phyloP scores from a whole-genome alignment of 2,113 vertebrate species.

The Chrysochloris asiatica region DNA sequence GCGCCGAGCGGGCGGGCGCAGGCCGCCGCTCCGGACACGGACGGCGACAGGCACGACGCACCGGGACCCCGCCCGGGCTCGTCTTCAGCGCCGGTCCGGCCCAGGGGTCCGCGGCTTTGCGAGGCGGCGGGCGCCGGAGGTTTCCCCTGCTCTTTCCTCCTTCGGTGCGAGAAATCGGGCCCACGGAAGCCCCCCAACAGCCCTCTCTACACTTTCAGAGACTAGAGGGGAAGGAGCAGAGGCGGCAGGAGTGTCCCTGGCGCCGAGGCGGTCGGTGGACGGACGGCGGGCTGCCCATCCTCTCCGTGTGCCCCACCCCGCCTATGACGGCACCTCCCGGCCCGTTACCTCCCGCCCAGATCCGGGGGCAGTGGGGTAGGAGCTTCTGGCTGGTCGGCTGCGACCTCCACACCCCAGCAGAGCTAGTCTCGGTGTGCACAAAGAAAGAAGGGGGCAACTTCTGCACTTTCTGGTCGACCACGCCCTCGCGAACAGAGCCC shows the following conservation, averaged over 20 bases:
- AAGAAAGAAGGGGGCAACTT: not conserved
- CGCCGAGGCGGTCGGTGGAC: constrained; percentile 12
- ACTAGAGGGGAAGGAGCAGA: not conserved
- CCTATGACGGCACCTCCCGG: constrained; percentile 38
- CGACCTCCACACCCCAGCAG: not conserved
- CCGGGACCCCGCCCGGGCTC: constrained; percentile 45
- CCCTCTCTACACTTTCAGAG: constrained; percentile 21
- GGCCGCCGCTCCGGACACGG: constrained; percentile 42
- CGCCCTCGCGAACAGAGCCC: not conserved
- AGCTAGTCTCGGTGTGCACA: not conserved
- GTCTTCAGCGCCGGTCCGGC: not conserved
- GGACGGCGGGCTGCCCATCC: not conserved
- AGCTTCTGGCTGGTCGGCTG: not conserved
- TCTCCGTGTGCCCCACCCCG: constrained; percentile 55
- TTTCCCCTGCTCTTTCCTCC: constrained; percentile 42
- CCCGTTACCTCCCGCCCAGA: constrained; percentile 64
- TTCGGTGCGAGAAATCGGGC: not conserved
- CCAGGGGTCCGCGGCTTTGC: not conserved
- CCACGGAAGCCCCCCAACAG: constrained; percentile 53
- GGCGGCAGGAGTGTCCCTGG: constrained; percentile 30
- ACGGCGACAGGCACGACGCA: constrained; percentile 34
- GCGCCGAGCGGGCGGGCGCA: not conserved
- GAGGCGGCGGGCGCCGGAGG: not conserved
- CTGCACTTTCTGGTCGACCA: not conserved
- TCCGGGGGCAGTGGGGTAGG: constrained; percentile 57